Percentiles rank a stretch among this genome's conserved stretches.
These are phyloP conservation scores for Cephonodes hylas DNA, from an alignment of 2,888 invertebrate genomes.

Conservation along the genomic window DNA sequence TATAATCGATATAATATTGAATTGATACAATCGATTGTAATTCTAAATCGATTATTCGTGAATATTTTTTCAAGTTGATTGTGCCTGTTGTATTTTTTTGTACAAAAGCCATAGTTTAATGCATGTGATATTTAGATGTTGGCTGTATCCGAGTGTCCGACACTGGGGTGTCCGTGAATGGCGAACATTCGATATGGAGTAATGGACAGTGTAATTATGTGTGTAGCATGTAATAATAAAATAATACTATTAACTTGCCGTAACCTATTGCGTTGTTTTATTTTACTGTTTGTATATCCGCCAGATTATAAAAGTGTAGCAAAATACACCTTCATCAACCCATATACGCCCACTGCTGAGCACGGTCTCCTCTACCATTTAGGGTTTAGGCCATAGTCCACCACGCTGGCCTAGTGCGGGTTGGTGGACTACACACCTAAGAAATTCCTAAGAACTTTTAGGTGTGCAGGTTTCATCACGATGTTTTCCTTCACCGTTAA, in stretches of 20 bases:
- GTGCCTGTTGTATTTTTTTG: background rate
- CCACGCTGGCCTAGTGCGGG: no score
- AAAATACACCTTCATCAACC: no score
- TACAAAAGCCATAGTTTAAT: background rate
- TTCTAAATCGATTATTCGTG: background rate
- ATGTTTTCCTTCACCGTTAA: no score
- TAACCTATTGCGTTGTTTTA: slow-evolving; percentile 20
- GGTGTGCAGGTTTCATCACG: no score
- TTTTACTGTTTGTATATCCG: no score
- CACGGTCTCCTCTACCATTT: no score
- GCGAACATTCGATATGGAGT: slow-evolving; percentile 15
- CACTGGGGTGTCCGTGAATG: background rate
- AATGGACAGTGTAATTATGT: slow-evolving; percentile 17
- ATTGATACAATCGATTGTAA: background rate
- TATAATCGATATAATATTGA: background rate
- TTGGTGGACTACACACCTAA: no score
- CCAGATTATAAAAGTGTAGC: no score
- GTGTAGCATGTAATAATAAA: slow-evolving; percentile 17
- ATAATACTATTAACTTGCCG: slow-evolving; percentile 48
- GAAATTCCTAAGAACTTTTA: no score
- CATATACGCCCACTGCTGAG: no score
- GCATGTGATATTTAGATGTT: background rate
- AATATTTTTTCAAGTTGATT: background rate
- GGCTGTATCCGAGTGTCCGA: background rate
- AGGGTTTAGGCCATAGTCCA: no score